These are phyloP conservation scores for Mycetomoellerius zeteki DNA, from an alignment of 1,140 invertebrate genomes.

Conservation along the genomic window DNA sequence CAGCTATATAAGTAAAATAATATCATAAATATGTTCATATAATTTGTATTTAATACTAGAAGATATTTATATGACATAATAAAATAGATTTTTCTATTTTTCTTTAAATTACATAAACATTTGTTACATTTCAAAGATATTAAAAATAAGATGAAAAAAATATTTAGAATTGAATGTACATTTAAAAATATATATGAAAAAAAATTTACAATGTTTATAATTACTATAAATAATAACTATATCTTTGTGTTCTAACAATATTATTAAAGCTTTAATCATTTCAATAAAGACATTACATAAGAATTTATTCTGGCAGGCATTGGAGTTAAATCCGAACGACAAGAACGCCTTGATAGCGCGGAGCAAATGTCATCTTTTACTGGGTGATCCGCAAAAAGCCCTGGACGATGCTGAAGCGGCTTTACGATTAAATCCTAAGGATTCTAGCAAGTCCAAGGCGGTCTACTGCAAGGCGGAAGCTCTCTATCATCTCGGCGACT, in stretches of 20 bases:
- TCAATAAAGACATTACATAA: not conserved
- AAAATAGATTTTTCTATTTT: not conserved
- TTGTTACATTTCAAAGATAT: not conserved
- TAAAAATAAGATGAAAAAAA: not conserved
- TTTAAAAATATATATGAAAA: not conserved
- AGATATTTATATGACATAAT: not conserved
- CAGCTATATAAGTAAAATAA: not conserved
- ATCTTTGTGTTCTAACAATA: not conserved
- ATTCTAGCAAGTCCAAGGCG: conserved; percentile 93
- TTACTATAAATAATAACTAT: not conserved
- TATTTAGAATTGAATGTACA: not conserved
- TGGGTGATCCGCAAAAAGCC: conserved; percentile 94
- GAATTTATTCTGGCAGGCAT: conserved; percentile 89
- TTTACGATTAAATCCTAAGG: conserved; percentile 88
- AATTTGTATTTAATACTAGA: not conserved
- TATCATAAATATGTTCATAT: not conserved
- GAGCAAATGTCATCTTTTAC: conserved; percentile 95
- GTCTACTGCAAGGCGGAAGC: conserved; percentile 97
- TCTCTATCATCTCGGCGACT: conserved; percentile 96
- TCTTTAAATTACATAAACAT: not conserved
- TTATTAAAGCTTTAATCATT: not conserved
- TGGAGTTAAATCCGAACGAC: conserved; percentile 94
- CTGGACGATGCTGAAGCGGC: conserved; percentile 95
- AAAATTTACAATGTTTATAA: not conserved
- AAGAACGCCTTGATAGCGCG: conserved; percentile 95